Conservation (phyloP, 2,797 vertebrate species). For the Enteromius afrohamiltoni region DNA sequence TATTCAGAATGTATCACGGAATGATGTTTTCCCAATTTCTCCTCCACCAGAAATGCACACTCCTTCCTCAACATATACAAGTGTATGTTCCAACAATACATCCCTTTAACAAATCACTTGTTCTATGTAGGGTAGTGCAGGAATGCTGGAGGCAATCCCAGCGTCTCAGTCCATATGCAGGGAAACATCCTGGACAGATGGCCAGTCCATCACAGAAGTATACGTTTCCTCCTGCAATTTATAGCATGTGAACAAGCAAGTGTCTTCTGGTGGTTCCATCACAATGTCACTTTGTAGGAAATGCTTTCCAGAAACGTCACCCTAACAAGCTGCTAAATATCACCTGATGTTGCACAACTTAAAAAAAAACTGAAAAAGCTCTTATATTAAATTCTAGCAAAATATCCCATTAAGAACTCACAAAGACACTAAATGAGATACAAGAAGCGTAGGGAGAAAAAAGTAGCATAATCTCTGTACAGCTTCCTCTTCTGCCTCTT, state of each 20-base stretch:
- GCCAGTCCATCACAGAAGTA: background rate
- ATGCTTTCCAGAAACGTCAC: background rate
- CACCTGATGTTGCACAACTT: background rate
- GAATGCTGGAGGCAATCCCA: background rate
- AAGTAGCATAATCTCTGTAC: background rate
- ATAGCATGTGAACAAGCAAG: background rate
- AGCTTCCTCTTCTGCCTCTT: background rate
- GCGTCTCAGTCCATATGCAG: background rate
- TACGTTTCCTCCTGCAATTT: background rate
- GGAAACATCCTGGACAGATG: background rate
- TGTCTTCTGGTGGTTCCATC: background rate
- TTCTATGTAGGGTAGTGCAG: background rate
- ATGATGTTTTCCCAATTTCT: too few relatives aligned
- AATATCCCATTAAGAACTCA: background rate
- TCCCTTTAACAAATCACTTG: background rate
- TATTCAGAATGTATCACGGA: too few relatives aligned
- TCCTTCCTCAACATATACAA: background rate
- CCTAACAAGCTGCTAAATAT: background rate
- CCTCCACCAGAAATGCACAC: background rate
- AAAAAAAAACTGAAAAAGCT: background rate
- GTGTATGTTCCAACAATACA: constrained; percentile 1
- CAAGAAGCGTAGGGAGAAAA: background rate
- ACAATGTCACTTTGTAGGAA: background rate
- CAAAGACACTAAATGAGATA: background rate
- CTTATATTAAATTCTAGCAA: background rate